These are phyloP conservation scores for Aleiodes alternator DNA, from an alignment of 2,888 invertebrate genomes.

Conservation along the genomic window DNA sequence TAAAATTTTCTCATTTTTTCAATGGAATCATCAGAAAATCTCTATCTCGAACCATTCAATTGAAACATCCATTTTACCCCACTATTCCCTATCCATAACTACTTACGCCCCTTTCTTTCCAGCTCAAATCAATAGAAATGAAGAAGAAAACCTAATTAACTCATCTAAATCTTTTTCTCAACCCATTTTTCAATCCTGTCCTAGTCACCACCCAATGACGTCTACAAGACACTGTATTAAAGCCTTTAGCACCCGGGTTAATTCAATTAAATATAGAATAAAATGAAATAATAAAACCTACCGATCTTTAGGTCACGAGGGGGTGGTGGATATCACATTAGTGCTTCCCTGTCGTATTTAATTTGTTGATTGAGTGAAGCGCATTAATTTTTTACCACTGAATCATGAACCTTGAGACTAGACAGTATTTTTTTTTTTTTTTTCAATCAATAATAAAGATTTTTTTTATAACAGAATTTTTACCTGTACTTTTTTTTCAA, in stretches of 20 bases:
- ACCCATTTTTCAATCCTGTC: background rate
- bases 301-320: conserved; percentile 30
- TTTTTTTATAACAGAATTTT: background rate
- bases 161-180: background rate
- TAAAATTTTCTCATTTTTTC: too few species aligned
- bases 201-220: conserved; percentile 19
- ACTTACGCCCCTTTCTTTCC: too few species aligned
- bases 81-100: too few species aligned
- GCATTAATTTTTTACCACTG: conserved; percentile 47
- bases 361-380: conserved; percentile 52
- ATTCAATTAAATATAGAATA: conserved; percentile 34
- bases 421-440: background rate
- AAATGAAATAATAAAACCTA: conserved; percentile 30
- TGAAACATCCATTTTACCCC: too few species aligned
- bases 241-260: conserved; percentile 20
- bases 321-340: conserved; percentile 44
- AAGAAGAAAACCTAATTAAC: too few species aligned
- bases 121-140: too few species aligned
- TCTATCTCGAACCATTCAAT: too few species aligned
- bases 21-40: too few species aligned
- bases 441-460: conserved; percentile 23
- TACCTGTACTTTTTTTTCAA: conserved; percentile 26
- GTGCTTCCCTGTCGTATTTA: conserved; percentile 59
- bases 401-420: conserved; percentile 9
- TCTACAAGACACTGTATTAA: background rate